Base-by-base conservation (phyloP, 2,888 invertebrate species). In the Electrophaes corylata region DNA sequence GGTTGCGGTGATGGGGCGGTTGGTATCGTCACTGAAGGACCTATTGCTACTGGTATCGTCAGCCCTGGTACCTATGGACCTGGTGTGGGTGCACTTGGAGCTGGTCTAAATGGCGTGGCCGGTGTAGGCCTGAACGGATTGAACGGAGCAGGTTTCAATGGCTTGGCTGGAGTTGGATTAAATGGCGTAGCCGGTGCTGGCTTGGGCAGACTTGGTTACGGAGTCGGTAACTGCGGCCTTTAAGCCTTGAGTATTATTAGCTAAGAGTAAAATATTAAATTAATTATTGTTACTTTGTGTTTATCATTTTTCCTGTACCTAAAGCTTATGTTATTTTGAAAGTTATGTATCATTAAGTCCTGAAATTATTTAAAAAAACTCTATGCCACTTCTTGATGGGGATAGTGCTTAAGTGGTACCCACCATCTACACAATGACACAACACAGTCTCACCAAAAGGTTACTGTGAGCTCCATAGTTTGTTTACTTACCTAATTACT, bases 21-120 rank as follows among this genome's bases (percentile, higher is more conserved):
- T 12, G 75, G 70, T 10, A 72, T 75, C 39, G 54, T 68, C 0
- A 63, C 44, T 1, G 67, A 69, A 5, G 57, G 50, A 0, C 62
- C 66, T n/a, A 51, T 64, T 5, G 57, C 60, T 6, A 65, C 64
- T 10, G 64, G 64, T 10, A 65, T 65, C 6, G 31, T 51, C 0
- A 54, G 47, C 20, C 49, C 57, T 11, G 57, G 41, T 3, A 41
- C 43, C 5, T 57, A 39, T 14, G 45, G 31, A 10, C 59, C 64
- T 5, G 46, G 23, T 46, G 31, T 60, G 2, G 45, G 26, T n/a
- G 51, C 18, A 2, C 1, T 37, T 10, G 53, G 41, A n/a, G 35
- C 45, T 12, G 57, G 37, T n/a, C 31, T 20, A 5, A 57, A 51
- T 23, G 46, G 55, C 8, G 18, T 35, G 18, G 29, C 39, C 4